Evolutionary conservation across 2,797 vertebrate genomes (phyloP), one percentile per base, ranked within the genome.

Genomic region (Alfaro cultratus): DNA sequence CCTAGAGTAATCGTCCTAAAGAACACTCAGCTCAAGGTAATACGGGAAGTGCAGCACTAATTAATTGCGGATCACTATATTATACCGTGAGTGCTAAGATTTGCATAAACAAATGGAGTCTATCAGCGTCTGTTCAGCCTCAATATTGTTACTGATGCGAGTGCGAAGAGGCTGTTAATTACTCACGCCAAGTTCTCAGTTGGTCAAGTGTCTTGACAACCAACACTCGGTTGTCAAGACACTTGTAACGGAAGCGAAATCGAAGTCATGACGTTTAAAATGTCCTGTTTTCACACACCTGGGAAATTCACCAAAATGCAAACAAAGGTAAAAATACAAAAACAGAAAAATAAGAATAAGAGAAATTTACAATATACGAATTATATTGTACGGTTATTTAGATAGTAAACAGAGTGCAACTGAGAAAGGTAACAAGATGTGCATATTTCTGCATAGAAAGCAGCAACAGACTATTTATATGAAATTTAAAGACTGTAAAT

Each of bases 101-200:
- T 51, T 83, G 64, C 77, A 81, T 62, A 72, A 87, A 87, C 77
- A 88, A 84, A 86, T 74, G 15, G 34, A 74, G 68, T 81, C 29
- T 78, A 84, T 82, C 78, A 80, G 75, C 75, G 82, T 78, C 71
- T 80, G 85, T 80, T 71, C 67, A 78, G 43, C 64, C 62, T 29
- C 9, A 67, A 55, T 62, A 46, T 45, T 81, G 46, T 41, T 43
- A 73, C 13, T 68, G 47, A 34, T 83, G 75, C 0, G 4, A 60
- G n/a, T 34, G 51, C 26, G 53, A 68, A 78, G 43, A 84, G 62
- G 72, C 77, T 41, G 64, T 18, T 23, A 68, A 68, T 68, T 68
- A 39, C 64, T 68, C 36, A 23, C 21, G 21, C 16, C 64, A 68
- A 23, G 16, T 39, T 74, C 46, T 74, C 53, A n/a, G 1, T n/a